phyloP scores from a whole-genome alignment of 1,140 invertebrate species.

The Papilio polytes region DNA sequence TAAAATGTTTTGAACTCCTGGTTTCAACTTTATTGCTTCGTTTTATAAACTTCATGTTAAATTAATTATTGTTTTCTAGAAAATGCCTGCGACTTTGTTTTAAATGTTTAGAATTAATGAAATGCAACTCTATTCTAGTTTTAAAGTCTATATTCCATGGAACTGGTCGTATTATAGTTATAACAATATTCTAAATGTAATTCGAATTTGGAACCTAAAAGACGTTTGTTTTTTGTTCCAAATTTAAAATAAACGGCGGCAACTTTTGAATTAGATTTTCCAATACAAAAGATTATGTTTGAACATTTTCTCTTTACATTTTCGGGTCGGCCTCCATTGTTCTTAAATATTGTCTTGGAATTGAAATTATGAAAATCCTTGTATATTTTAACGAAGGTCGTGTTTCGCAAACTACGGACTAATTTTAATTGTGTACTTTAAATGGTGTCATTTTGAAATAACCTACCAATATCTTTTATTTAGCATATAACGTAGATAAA shows the following conservation, averaged over 20 bases:
- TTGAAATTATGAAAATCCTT: constrained; percentile 23
- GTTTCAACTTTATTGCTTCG: neutral
- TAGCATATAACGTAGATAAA: no score
- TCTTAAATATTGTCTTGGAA: constrained; percentile 13
- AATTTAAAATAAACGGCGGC: constrained; percentile 13
- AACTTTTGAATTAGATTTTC: neutral
- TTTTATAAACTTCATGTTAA: neutral
- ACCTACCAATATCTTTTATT: no score
- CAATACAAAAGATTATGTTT: constrained; percentile 19
- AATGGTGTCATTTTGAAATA: neutral
- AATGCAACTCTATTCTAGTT: neutral
- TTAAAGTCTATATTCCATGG: neutral
- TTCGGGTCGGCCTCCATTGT: neutral
- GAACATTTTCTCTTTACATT: constrained; percentile 19
- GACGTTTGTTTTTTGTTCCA: neutral
- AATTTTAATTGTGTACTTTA: constrained; percentile 4
- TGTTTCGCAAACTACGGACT: neutral
- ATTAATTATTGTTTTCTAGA: neutral
- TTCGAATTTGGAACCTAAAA: neutral
- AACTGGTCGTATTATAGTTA: neutral
- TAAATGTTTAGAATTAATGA: neutral
- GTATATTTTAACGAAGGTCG: constrained; percentile 11
- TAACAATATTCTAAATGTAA: neutral
- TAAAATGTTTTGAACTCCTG: neutral
- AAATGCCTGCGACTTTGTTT: neutral